Evolutionary conservation across 2,888 invertebrate species (phyloP), one percentile per base, ranked within the genome.

Genomic region (Heterodera filipjevi): DNA sequence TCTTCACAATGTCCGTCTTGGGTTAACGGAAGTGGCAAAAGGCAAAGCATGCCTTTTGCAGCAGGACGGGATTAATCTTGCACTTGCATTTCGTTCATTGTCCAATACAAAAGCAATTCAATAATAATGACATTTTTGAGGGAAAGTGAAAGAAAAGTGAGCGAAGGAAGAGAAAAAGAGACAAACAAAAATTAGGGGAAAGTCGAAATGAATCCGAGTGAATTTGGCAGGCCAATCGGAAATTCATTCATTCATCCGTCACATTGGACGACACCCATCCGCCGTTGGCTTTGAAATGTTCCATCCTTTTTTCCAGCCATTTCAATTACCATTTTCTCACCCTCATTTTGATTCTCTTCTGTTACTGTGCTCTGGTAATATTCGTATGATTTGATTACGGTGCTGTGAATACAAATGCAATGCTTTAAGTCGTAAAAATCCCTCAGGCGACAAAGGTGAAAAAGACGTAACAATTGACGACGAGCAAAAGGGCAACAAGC

Each of bases 381-480:
- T 80, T 59, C 79, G 59, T 39, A 81, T 77, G 33, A 81, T 66
- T 77, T 77, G 70, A 33, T 73, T 77, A 30, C 81, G 64, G n/a
- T 81, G 70, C 44, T 59, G 27, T 33, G 82, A 78, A 39, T 81
- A 81, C 53, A 82, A 49, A 16, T 73, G 59, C 78, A 81, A 72
- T 39, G 81, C 78, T 76, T 81, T 81, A 49, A 75, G 75, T 19
- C 76, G 81, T 22, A 80, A 82, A 78, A 81, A 33, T 72, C 73
- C 39, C 80, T 82, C 14, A 70, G 53, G 30, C 81, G 68, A 70
- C 72, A 83, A 27, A 80, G 19, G 78, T 74, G 27, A 82, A 74
- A 66, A 83, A 70, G 32, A 82, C 76, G n/a, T 49, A 46, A 35
- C 68, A 64, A 75, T 82, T 83, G 30, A 82, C 22, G n/a, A 81